Evolutionary conservation across 1,140 invertebrate genomes (phyloP).

Genomic region (Lanistes nyassanus): DNA sequence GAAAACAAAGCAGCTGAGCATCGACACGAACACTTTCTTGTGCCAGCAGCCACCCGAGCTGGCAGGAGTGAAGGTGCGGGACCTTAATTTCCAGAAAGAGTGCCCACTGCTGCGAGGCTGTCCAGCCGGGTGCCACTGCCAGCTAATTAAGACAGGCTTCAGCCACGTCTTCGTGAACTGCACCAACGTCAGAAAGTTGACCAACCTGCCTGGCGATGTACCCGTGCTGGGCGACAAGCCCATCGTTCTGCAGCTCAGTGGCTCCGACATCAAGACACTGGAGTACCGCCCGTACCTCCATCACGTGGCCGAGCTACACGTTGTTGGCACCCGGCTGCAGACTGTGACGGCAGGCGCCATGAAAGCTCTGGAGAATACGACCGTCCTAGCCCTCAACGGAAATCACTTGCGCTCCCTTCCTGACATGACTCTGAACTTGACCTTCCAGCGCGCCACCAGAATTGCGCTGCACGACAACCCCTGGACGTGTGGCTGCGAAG

Average conservation of each 20-base stretch:
- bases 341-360: conserved; percentile 30
- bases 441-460: conserved; percentile 23
- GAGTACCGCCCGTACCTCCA: conserved; percentile 29
- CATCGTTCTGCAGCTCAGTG: conserved; percentile 19
- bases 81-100: conserved; percentile 8
- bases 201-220: conserved; percentile 23
- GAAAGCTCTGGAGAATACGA: conserved; percentile 27
- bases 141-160: conserved; percentile 1
- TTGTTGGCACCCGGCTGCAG: conserved; percentile 15
- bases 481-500: conserved; percentile 33
- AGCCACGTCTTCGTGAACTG: conserved; percentile 26
- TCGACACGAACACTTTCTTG: conserved; percentile 24
- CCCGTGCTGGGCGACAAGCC: conserved; percentile 13
- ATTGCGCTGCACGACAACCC: conserved; percentile 35
- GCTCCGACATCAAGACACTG: conserved; percentile 21
- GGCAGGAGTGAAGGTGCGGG: not conserved
- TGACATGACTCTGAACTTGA: conserved; percentile 22
- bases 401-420: conserved; percentile 34
- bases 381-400: conserved; percentile 28
- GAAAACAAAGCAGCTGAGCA: conserved; percentile 5
- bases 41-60: conserved; percentile 4
- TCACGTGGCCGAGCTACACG: conserved; percentile 23
- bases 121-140: conserved; percentile 21
- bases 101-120: conserved; percentile 26
- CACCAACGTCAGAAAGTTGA: not conserved